phyloP scores from a whole-genome alignment of 2,888 invertebrate species.

The Oscheius sp. region DNA sequence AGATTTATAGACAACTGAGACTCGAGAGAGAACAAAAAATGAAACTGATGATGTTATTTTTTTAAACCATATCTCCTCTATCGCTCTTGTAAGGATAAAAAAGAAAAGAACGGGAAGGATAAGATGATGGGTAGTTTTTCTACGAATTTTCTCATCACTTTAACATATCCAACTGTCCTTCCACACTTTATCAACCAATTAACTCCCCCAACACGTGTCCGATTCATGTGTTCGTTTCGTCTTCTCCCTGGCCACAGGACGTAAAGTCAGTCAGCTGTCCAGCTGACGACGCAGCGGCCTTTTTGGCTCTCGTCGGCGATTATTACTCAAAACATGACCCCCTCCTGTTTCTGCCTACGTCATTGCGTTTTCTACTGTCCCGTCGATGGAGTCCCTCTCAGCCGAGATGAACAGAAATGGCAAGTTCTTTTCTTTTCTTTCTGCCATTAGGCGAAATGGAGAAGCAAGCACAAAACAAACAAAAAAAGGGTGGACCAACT shows the following conservation, averaged over 20 bases:
- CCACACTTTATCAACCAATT: neutral
- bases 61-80: too few relatives aligned
- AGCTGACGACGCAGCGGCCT: neutral
- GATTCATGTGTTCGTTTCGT: constrained; percentile 8
- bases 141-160: too few relatives aligned
- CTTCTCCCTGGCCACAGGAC: neutral
- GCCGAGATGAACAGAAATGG: constrained; percentile 64
- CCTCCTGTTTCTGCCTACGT: constrained; percentile 27
- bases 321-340: constrained; percentile 25
- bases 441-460: too few relatives aligned
- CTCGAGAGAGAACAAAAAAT: too few relatives aligned
- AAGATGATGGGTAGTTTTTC: too few relatives aligned
- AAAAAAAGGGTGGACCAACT: too few relatives aligned
- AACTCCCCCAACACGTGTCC: constrained; percentile 5
- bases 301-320: neutral
- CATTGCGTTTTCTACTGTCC: constrained; percentile 28
- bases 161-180: too few relatives aligned
- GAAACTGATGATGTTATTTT: too few relatives aligned
- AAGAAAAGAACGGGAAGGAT: too few relatives aligned
- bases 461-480: too few relatives aligned
- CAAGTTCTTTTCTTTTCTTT: constrained; percentile 30
- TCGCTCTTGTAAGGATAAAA: too few relatives aligned
- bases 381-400: constrained; percentile 52
- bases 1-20: too few relatives aligned
- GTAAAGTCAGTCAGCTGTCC: constrained; percentile 23